Conservation (phyloP, 2,888 invertebrate genomes). For the Stegophylla sp. region DNA sequence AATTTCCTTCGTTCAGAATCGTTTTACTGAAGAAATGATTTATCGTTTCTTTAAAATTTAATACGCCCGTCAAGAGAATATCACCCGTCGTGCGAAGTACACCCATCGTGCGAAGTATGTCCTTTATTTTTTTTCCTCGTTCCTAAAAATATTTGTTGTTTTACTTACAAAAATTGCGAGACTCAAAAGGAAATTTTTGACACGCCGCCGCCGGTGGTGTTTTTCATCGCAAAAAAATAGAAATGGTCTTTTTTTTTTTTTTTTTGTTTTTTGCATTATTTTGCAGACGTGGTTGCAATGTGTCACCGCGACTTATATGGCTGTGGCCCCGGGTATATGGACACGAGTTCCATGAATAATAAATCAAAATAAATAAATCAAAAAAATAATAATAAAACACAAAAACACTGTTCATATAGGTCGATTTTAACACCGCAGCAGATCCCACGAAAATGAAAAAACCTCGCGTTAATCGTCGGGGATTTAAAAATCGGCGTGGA, state of each 20-base stretch:
- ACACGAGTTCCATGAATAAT: constrained; percentile 38
- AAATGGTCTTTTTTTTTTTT: constrained; percentile 18
- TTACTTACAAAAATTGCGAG: not conserved
- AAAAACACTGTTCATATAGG: not conserved
- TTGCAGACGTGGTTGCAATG: constrained; percentile 36
- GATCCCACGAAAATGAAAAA: constrained; percentile 14
- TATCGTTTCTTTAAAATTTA: too few relatives aligned
- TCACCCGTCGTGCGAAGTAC: too few relatives aligned
- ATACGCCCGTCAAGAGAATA: too few relatives aligned
- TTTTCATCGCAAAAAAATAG: not conserved
- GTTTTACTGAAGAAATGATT: too few relatives aligned
- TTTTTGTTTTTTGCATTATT: constrained; percentile 21
- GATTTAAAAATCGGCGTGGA: too few relatives aligned
- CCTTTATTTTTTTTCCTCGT: not conserved
- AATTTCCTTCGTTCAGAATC: too few relatives aligned
- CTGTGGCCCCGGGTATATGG: not conserved
- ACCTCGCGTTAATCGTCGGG: too few relatives aligned
- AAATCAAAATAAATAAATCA: constrained; percentile 37
- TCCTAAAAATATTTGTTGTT: not conserved
- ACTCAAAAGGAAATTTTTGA: not conserved
- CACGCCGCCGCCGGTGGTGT: not conserved
- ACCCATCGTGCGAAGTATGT: not conserved
- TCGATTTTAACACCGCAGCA: not conserved
- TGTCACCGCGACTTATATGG: constrained; percentile 29
- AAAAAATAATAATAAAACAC: not conserved